A percentile compares a stretch with the other conserved stretches of the same genome.
Conservation (phyloP, 2,797 vertebrate species). For the Pteronotus mesoamericanus region DNA sequence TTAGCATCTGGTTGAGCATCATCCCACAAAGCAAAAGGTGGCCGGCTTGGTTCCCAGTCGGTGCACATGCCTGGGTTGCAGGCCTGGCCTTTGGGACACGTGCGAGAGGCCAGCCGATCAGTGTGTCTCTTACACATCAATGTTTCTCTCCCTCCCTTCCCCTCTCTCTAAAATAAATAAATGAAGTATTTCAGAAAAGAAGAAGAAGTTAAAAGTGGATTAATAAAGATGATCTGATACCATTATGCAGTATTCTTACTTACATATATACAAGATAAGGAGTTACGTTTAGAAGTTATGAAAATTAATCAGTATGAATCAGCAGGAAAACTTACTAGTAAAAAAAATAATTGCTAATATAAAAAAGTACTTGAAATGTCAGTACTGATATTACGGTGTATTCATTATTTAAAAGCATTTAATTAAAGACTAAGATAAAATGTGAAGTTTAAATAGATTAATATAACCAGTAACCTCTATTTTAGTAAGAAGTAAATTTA, state of each 20-base stretch:
- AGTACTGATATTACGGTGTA: background rate
- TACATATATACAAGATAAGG: background rate
- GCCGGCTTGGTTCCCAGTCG: too few relatives aligned
- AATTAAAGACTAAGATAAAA: background rate
- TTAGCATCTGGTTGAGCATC: background rate
- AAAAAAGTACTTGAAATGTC: background rate
- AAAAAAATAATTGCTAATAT: background rate
- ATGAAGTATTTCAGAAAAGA: too few relatives aligned
- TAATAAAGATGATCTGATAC: background rate
- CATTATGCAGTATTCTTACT: slow-evolving; percentile 7
- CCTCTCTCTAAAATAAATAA: background rate
- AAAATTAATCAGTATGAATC: background rate
- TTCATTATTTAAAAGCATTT: background rate
- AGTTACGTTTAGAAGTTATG: background rate
- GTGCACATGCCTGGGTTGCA: too few relatives aligned
- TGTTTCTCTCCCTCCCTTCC: background rate
- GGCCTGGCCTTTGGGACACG: too few relatives aligned
- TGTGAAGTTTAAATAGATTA: background rate
- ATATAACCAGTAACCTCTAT: background rate
- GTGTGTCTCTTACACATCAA: background rate
- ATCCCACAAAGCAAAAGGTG: background rate
- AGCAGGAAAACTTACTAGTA: background rate
- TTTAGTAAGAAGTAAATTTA: background rate
- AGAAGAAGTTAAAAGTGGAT: too few relatives aligned
- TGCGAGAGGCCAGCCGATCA: background rate